Base-by-base conservation (phyloP, 1,140 invertebrate genomes). In the Hypsibius dujardini region DNA sequence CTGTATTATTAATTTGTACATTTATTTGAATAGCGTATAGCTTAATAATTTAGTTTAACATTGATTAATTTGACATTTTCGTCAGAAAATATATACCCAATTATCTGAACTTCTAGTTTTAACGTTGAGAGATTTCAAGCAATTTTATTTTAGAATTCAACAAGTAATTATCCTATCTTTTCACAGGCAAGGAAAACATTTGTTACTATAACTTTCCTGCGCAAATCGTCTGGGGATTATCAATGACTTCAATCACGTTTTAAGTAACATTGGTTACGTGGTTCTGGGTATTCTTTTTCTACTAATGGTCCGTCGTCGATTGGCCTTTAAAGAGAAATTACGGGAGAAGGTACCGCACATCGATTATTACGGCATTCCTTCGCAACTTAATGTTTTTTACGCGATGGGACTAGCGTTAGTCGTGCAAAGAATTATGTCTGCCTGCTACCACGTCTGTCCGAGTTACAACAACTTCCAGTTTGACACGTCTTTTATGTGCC, bases 141-240 rank as follows among this genome's bases (percentile, higher is more conserved):
- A n/a, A n/a, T n/a, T n/a, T n/a, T n/a, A n/a, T n/a, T n/a, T n/a
- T n/a, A n/a, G n/a, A n/a, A n/a, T n/a, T n/a, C n/a, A n/a, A n/a
- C n/a, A n/a, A n/a, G n/a, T n/a, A n/a, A n/a, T n/a, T n/a, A n/a
- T n/a, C n/a, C n/a, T n/a, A n/a, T n/a, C n/a, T n/a, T n/a, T n/a
- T n/a, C n/a, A n/a, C n/a, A n/a, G n/a, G n/a, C n/a, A 86, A 93
- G 79, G 86, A 91, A 76, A 90, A 94, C 80, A 81, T 91, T 47
- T 94, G 91, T 78, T 94, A 91, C 77, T 95, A 92, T 81, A 95
- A 95, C 79, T 94, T 92, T 79, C 88, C 3, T 95, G 92, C 79
- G 85, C 89, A 0, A 87, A 90, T 81, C 89, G 88, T 1, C 79
- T 90, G 2, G 83, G 84, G 45, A 78, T 85, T 2, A 77, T 89